A percentile compares a stretch with the other conserved stretches of the same genome.
Evolutionary conservation across 2,888 invertebrate species (phyloP).

Genomic region (Temnothorax unifasciatus): DNA sequence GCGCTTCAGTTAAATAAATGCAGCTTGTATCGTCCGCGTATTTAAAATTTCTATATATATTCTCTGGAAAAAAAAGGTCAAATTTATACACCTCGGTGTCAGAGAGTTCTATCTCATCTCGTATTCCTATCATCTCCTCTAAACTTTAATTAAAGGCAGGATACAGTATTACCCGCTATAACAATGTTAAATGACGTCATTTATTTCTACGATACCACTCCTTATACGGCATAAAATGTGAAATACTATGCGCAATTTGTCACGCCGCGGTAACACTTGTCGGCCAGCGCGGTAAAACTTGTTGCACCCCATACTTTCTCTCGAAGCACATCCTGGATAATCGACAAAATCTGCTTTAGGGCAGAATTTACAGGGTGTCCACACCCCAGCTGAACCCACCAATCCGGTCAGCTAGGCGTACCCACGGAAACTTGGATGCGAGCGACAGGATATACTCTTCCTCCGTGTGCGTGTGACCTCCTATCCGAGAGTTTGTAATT

Average conservation of each 20-base stretch:
- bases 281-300: slow-evolving; percentile 48
- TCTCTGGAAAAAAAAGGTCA: not conserved
- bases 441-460: slow-evolving; percentile 27
- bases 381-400: slow-evolving; percentile 18
- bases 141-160: slow-evolving; percentile 42
- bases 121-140: slow-evolving; percentile 1
- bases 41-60: not conserved
- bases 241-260: slow-evolving; percentile 49
- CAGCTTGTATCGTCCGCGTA: no score
- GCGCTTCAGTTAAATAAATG: not conserved
- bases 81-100: not conserved
- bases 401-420: slow-evolving; percentile 19
- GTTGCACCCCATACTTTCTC: slow-evolving; percentile 48
- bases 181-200: slow-evolving; percentile 33
- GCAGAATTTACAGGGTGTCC: slow-evolving; percentile 47
- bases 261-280: slow-evolving; percentile 37
- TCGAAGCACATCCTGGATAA: slow-evolving; percentile 45
- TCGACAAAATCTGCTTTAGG: slow-evolving; percentile 54
- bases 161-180: slow-evolving; percentile 15
- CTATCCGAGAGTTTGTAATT: slow-evolving; percentile 52
- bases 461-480: slow-evolving; percentile 39
- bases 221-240: slow-evolving; percentile 35
- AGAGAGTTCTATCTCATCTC: not conserved
- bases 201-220: slow-evolving; percentile 22
- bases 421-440: slow-evolving; percentile 32